phyloP scores from a whole-genome alignment of 2,888 invertebrate species.

The Ypsolopha sequella region DNA sequence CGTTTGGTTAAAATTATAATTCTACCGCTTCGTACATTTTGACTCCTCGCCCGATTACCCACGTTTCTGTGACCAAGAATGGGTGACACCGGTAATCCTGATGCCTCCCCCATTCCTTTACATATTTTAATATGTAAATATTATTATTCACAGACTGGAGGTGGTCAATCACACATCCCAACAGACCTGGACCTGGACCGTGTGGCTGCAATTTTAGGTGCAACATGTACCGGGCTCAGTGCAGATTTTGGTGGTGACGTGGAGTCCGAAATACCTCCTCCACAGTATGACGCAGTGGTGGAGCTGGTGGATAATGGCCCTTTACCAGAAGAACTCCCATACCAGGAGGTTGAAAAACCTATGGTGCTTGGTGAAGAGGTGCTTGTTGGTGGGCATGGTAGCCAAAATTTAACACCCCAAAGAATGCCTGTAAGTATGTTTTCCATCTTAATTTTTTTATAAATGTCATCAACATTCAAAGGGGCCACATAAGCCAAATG shows the following conservation, averaged over 20 bases:
- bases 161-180: slow-evolving; percentile 1
- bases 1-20: too few species aligned
- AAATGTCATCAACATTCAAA: too few species aligned
- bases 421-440: background rate
- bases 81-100: too few species aligned
- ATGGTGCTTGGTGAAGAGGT: background rate
- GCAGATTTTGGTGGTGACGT: background rate
- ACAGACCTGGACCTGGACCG: background rate
- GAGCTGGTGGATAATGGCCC: background rate
- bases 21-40: too few species aligned
- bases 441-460: too few species aligned
- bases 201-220: background rate
- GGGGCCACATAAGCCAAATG: too few species aligned
- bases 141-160: slow-evolving; percentile 1
- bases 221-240: background rate
- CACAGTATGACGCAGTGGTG: background rate
- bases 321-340: background rate
- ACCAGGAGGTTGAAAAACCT: background rate
- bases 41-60: too few species aligned
- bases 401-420: background rate
- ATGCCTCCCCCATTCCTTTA: too few species aligned
- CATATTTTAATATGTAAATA: too few species aligned
- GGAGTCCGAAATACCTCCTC: background rate
- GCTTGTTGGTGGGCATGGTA: background rate
- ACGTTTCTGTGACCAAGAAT: too few species aligned